Conservation (phyloP, 2,797 vertebrate genomes). For the Hylomyscus alleni region DNA sequence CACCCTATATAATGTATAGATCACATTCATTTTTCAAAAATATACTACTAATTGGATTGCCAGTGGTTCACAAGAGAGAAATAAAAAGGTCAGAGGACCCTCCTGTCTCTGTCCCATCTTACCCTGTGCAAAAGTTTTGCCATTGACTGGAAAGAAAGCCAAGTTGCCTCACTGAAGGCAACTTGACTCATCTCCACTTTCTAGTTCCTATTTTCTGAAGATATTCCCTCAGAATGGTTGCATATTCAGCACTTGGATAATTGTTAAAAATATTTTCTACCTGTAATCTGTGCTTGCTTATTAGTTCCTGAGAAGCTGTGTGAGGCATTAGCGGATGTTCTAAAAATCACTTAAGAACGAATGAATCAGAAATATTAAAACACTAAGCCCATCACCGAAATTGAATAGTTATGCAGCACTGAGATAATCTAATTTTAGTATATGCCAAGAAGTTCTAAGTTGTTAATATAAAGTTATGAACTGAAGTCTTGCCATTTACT, state of each 20-base stretch:
- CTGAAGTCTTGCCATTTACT: constrained; percentile 49
- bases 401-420: constrained; percentile 85
- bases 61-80: not conserved
- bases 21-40: not conserved
- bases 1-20: not conserved
- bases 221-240: not conserved
- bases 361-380: constrained; percentile 84
- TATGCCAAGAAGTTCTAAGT: constrained; percentile 73
- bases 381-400: constrained; percentile 82
- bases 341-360: constrained; percentile 83
- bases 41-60: not conserved
- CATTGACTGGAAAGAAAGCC: not conserved
- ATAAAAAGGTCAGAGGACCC: not conserved
- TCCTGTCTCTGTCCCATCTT: not conserved
- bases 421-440: constrained; percentile 85
- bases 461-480: constrained; percentile 79
- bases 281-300: constrained; percentile 73
- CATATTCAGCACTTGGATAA: constrained; percentile 49
- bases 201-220: not conserved
- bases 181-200: not conserved
- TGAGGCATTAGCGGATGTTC: constrained; percentile 78
- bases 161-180: not conserved
- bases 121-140: not conserved
- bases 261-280: constrained; percentile 80
- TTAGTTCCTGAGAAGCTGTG: constrained; percentile 74